phyloP scores from a whole-genome alignment of 2,113 vertebrate genomes.

The Corythaixoides concolor region DNA sequence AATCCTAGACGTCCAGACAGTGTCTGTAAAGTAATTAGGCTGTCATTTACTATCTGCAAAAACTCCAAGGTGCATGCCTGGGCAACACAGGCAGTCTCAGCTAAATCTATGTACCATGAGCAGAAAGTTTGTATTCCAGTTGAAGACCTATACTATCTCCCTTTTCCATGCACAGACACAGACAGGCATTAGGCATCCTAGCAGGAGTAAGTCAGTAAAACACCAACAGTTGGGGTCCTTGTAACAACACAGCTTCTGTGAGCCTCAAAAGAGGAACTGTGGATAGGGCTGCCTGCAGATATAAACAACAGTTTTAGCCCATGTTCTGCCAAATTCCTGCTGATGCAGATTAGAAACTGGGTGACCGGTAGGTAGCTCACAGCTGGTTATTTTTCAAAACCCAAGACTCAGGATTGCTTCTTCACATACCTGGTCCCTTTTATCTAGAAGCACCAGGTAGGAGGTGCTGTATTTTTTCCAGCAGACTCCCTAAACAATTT shows the following conservation, averaged over 20 bases:
- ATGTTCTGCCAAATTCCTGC: neutral
- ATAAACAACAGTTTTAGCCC: neutral
- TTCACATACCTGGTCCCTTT: neutral
- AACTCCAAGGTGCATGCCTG: neutral
- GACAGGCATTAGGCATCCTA: neutral
- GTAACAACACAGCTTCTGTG: neutral
- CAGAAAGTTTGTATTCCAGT: neutral
- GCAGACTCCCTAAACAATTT: conserved; percentile 1
- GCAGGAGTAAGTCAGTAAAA: neutral
- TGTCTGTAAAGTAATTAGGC: neutral
- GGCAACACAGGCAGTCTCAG: neutral
- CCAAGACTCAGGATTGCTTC: neutral
- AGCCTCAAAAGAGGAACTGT: neutral
- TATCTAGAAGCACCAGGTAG: neutral
- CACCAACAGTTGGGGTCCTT: neutral
- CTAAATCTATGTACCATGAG: neutral
- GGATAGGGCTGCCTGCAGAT: neutral
- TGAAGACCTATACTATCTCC: neutral
- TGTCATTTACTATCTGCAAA: neutral
- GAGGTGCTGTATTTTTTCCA: neutral
- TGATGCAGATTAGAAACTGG: neutral
- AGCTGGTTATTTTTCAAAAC: neutral
- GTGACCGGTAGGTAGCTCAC: neutral
- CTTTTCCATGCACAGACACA: neutral
- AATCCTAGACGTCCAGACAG: neutral